These are phyloP conservation scores for Chrysoperla carnea DNA, from an alignment of 1,140 invertebrate genomes.

Conservation along the genomic window DNA sequence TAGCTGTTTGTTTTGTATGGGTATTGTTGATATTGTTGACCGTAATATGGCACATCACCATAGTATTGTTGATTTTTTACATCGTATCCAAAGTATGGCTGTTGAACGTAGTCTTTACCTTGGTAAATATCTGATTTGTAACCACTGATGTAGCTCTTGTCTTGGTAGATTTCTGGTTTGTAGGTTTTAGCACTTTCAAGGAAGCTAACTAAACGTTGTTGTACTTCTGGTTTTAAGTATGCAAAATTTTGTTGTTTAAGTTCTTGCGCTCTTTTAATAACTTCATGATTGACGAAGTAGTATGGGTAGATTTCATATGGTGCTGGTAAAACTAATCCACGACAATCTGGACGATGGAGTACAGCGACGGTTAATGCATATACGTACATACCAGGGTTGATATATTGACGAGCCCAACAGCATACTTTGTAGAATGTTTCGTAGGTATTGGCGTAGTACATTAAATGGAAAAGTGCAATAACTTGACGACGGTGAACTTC, in stretches of 20 bases:
- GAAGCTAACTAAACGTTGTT: too few relatives aligned
- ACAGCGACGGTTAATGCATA: slow-evolving; percentile 8
- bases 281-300: slow-evolving; percentile 34
- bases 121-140: too few relatives aligned
- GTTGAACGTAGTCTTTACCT: too few relatives aligned
- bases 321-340: slow-evolving; percentile 34
- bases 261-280: slow-evolving; percentile 31
- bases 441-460: not conserved
- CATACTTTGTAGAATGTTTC: slow-evolving; percentile 7
- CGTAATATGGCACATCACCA: too few relatives aligned
- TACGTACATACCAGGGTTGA: slow-evolving; percentile 11
- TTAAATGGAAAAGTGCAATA: not conserved
- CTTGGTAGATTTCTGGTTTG: too few relatives aligned
- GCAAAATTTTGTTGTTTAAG: slow-evolving; percentile 33
- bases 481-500: not conserved
- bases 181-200: too few relatives aligned
- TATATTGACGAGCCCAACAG: slow-evolving; percentile 10
- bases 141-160: too few relatives aligned
- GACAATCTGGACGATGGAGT: slow-evolving; percentile 23
- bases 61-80: too few relatives aligned
- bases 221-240: slow-evolving; percentile 7
- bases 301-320: slow-evolving; percentile 44
- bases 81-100: too few relatives aligned
- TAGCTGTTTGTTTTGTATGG: too few relatives aligned
- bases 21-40: too few relatives aligned